A percentile compares a stretch with the other conserved stretches of the same genome.
These are phyloP conservation scores for Xenentodon cancila DNA, from an alignment of 2,797 vertebrate species.

Conservation along the genomic window DNA sequence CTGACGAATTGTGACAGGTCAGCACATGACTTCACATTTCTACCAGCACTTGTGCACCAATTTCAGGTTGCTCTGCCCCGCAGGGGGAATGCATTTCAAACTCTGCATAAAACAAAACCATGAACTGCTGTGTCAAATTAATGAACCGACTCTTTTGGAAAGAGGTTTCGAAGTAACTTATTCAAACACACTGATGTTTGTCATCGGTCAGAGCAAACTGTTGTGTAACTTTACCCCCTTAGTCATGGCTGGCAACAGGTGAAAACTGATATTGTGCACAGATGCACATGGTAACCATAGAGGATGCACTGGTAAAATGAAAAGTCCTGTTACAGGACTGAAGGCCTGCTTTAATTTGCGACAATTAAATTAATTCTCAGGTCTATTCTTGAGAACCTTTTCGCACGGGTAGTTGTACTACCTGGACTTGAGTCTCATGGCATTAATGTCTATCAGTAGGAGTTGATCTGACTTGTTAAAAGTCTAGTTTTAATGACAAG, in stretches of 20 bases:
- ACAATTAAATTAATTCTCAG: not conserved
- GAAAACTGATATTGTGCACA: conserved; percentile 74
- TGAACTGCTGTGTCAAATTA: not conserved
- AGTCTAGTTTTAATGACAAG: not conserved
- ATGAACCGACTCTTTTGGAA: conserved; percentile 1
- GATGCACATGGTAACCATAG: conserved; percentile 70
- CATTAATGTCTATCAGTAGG: conserved; percentile 3
- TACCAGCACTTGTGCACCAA: not conserved
- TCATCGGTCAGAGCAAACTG: conserved; percentile 39
- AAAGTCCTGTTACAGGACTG: not conserved
- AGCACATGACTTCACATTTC: conserved; percentile 2
- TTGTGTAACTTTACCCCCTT: conserved; percentile 66
- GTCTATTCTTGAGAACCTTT: not conserved
- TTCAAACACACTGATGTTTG: conserved; percentile 8
- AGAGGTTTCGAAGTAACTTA: conserved; percentile 15
- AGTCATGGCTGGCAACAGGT: conserved; percentile 60
- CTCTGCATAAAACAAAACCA: not conserved
- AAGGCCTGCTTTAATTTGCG: not conserved
- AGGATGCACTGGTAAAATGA: conserved; percentile 29
- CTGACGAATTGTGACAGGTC: conserved; percentile 17
- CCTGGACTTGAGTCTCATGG: not conserved
- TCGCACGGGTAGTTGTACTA: not conserved
- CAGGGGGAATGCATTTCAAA: not conserved
- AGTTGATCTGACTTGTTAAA: conserved; percentile 7
- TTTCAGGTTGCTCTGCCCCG: not conserved